A percentile compares a stretch with the other conserved stretches of the same genome.
These are phyloP conservation scores for Carabus problematicus DNA, from an alignment of 2,888 invertebrate species.

Conservation along the genomic window DNA sequence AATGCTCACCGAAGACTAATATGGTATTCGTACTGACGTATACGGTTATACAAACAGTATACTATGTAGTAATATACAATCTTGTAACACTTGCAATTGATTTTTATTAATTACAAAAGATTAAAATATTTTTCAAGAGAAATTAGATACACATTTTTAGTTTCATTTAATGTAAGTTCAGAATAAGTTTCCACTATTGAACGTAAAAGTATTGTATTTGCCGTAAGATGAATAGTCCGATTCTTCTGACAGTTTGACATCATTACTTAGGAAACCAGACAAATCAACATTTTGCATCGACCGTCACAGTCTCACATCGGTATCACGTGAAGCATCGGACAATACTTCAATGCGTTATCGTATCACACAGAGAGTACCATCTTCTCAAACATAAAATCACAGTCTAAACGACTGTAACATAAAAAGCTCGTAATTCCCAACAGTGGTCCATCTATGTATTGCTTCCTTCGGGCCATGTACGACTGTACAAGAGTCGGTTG, in stretches of 20 bases:
- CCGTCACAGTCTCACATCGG: constrained; percentile 4
- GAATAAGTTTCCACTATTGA: no score
- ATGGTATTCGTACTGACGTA: not conserved
- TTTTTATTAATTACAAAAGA: no score
- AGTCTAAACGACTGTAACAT: constrained; percentile 6
- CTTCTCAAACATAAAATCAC: constrained; percentile 1
- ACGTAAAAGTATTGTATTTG: no score
- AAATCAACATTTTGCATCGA: not conserved
- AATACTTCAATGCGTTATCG: not conserved
- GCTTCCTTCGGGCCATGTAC: not conserved
- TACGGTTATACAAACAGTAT: no score
- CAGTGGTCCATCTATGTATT: constrained; percentile 1
- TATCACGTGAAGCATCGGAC: not conserved
- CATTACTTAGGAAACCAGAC: not conserved
- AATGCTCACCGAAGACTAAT: constrained; percentile 17
- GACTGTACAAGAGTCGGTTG: not conserved
- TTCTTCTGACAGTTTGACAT: no score
- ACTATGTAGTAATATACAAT: no score
- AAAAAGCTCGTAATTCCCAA: constrained; percentile 16
- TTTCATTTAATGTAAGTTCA: no score
- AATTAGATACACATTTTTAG: no score
- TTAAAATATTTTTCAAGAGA: no score
- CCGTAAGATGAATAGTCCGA: no score
- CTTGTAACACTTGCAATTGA: no score
- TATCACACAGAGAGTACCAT: not conserved